Evolutionary conservation across 2,888 invertebrate genomes (phyloP), one percentile per base, ranked within the genome.

Genomic region (Synergus itoensis): DNA sequence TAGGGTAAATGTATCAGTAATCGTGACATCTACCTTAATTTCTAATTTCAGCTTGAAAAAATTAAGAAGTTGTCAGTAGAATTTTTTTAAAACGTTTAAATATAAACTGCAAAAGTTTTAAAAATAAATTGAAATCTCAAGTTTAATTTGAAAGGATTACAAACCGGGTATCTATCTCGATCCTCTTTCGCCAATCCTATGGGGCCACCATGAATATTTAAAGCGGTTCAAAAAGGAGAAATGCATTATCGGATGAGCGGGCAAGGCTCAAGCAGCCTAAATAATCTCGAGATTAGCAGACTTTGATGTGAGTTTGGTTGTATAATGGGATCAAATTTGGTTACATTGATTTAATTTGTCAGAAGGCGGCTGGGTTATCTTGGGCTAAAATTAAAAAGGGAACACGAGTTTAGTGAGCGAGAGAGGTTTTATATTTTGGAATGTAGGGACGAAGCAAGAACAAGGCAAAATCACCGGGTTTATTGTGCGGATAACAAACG

Each of bases 401-500:
- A 65, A 41, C 16, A 41, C 7, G 64, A 16, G 4, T 8, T 18
- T 41, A 40, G 12, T 14, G 14, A 64, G 36, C 40, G 16, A 64
- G 40, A 36, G 4, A 43, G 43, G 65, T 65, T 65, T 43, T 18
- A 18, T 43, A 18, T 41, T 65, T 65, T 40, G 18, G 0, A 65
- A 65, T 41, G n/a, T 28, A n/a, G 18, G 11, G 41, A 41, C 4
- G 36, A n/a, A 41, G 18, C n/a, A 53, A 53, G n/a, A 65, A 16
- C n/a, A 43, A 43, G 41, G 65, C 41, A n/a, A n/a, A 21, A 28
- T 41, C 40, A 64, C 7, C 16, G 41, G 8, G 40, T n/a, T 41
- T 41, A 64, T 64, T n/a, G 41, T 64, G n/a, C 16, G 64, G 64
- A 64, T 64, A 64, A 64, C 41, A 40, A 64, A 64, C 40, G 41